Percentiles rank a stretch among this genome's conserved stretches.
These are phyloP conservation scores for Cerastoderma edule DNA, from an alignment of 2,888 invertebrate genomes.

Conservation along the genomic window DNA sequence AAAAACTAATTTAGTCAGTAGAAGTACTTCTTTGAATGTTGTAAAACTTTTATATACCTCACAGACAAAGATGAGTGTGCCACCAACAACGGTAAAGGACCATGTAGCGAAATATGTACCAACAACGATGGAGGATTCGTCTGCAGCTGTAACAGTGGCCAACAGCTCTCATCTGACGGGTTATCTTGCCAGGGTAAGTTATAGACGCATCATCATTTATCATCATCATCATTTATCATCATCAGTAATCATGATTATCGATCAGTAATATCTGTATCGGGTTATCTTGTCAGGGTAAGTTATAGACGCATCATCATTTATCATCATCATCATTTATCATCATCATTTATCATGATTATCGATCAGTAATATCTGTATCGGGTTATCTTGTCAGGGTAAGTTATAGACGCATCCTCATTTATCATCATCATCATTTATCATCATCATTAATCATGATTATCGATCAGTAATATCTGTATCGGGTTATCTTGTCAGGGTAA, in stretches of 20 bases:
- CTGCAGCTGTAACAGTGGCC: conserved; percentile 35
- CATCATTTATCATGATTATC: no score
- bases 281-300: conserved; percentile 38
- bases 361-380: no score
- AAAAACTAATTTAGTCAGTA: no score
- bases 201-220: background rate
- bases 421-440: no score
- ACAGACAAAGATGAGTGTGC: conserved; percentile 47
- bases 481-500: conserved; percentile 39
- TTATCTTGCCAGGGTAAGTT: conserved; percentile 38
- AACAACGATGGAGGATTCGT: conserved; percentile 26
- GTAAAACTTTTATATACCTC: background rate
- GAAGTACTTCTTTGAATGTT: background rate
- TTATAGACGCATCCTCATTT: background rate
- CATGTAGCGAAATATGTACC: conserved; percentile 34
- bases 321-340: no score
- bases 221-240: no score
- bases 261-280: no score
- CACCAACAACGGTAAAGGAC: conserved; percentile 30
- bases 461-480: no score
- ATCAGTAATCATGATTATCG: no score
- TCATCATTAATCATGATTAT: no score
- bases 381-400: conserved; percentile 39
- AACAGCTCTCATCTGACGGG: conserved; percentile 23
- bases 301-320: background rate